These are phyloP conservation scores for Eilema griseolum DNA, from an alignment of 2,888 invertebrate genomes.

Conservation along the genomic window DNA sequence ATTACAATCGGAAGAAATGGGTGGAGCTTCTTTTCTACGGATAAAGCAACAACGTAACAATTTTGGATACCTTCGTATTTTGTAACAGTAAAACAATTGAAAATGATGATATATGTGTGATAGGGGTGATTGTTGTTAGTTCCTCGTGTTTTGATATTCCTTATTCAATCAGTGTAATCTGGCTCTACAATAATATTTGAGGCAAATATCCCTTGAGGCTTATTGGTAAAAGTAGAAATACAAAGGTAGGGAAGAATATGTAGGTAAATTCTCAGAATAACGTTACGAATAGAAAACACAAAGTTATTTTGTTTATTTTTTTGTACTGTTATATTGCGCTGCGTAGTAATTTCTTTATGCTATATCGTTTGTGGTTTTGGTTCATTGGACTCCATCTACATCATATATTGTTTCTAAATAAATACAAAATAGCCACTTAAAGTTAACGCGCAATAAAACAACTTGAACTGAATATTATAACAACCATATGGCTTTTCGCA, in stretches of 20 bases:
- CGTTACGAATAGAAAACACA: constrained; percentile 8
- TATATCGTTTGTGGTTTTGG: neutral
- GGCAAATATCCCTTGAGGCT: constrained; percentile 27
- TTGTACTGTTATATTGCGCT: neutral
- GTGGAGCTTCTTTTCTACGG: neutral
- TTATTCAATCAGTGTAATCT: constrained; percentile 46
- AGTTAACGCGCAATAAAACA: too few relatives aligned
- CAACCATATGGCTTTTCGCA: neutral
- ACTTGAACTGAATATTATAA: too few relatives aligned
- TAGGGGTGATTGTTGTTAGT: neutral
- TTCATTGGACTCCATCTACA: neutral
- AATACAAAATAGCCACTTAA: neutral
- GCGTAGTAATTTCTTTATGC: neutral
- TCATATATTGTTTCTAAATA: neutral
- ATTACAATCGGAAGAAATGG: neutral
- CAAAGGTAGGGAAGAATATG: constrained; percentile 13
- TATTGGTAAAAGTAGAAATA: constrained; percentile 26
- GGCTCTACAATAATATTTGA: constrained; percentile 24
- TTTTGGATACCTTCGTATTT: neutral
- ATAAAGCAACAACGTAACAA: neutral
- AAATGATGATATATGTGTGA: neutral
- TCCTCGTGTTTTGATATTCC: constrained; percentile 28
- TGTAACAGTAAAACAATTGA: neutral
- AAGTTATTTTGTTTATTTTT: constrained; percentile 5
- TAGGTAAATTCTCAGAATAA: constrained; percentile 3